Base-by-base conservation (phyloP, 2,797 vertebrate species). In the Chrosomus eos region DNA sequence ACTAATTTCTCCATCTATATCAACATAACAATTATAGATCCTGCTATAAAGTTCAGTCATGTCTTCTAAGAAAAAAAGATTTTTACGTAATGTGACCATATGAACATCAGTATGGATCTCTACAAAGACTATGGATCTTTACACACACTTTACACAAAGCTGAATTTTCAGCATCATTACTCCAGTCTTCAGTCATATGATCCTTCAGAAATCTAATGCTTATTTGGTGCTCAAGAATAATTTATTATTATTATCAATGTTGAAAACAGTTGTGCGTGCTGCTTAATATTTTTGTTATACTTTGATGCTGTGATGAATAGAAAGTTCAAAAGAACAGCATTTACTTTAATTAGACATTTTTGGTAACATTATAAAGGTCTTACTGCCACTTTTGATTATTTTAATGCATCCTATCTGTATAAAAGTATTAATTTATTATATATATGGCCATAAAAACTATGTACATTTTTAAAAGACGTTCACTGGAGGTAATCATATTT, bases 71-170 rank as follows among this genome's bases (percentile, higher is more conserved):
- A 7, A 8, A 31, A 9, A 66, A 21, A 26, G n/a, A 9, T 11
- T 21, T 31, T 31, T 16, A 48, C 14, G 5, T 26, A 51, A 31
- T 21, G 26, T 73, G 71, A 31, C 43, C 2, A 33, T 31, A 73
- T 71, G 3, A 43, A 43, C 23, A 40, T 51, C 60, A 6, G 5
- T 28, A 14, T 16, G 13, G n/a, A 62, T 60, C 10, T 26, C 8
- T n/a, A 18, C 0, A 48, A 1, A 18, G 0, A 51, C 6, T 45
- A 45, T 0, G 13, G 6, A 62, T 62, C 58, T 26, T 3, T 55
- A 58, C 23, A 62, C 1, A 62, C 11, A 60, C 11, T 28, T 16
- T 18, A 18, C 5, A 62, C 26, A 72, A 48, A 72, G n/a, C 26
- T 31, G 43, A 5, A 11, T 48, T 19, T 48, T 73, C 26, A 51